These are phyloP conservation scores for Harpagus bidentatus DNA, from an alignment of 2,113 vertebrate genomes.

Conservation along the genomic window DNA sequence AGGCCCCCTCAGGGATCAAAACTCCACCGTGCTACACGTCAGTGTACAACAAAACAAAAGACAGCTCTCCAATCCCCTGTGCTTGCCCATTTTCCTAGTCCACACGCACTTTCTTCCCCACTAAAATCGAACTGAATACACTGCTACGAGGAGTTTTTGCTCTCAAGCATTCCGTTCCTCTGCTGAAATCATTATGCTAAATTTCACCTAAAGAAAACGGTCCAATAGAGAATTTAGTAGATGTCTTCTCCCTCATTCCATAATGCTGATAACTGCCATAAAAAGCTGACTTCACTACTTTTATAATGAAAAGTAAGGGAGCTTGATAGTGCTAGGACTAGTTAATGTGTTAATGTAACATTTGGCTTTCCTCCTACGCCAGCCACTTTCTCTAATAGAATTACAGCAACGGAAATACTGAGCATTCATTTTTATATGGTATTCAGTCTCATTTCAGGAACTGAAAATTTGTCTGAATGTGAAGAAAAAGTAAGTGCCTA, in stretches of 20 bases:
- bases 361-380: background rate
- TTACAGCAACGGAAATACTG: background rate
- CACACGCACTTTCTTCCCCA: background rate
- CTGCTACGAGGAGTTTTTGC: background rate
- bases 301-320: background rate
- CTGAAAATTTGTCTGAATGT: background rate
- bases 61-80: background rate
- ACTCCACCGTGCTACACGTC: background rate
- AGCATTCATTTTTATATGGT: background rate
- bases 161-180: background rate
- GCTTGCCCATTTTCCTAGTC: background rate
- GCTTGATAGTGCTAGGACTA: background rate
- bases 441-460: background rate
- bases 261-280: background rate
- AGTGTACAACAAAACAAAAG: background rate
- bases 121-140: background rate
- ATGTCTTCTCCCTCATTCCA: background rate
- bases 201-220: background rate
- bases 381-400: background rate
- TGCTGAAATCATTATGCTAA: background rate
- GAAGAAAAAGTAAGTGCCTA: background rate
- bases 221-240: background rate
- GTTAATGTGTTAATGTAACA: background rate
- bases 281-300: slow-evolving; percentile 8
- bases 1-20: background rate